These are phyloP conservation scores for Oligia latruncula DNA, from an alignment of 2,888 invertebrate species.

Conservation along the genomic window DNA sequence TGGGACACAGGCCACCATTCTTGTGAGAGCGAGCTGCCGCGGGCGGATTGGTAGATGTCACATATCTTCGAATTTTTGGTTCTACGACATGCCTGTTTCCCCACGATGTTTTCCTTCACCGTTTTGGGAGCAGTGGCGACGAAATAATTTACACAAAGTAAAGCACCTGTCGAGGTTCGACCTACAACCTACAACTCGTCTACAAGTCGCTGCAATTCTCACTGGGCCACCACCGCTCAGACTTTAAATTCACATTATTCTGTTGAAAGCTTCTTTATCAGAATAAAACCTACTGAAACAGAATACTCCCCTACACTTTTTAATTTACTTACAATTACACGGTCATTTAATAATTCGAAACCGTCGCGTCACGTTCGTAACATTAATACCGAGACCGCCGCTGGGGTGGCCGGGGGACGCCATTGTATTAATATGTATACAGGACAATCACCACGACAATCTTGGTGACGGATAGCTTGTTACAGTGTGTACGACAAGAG, in stretches of 20 bases:
- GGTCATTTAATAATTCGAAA: conserved; percentile 26
- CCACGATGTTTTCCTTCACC: background rate
- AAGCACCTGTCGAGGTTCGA: background rate
- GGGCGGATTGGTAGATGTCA: background rate
- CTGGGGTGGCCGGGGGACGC: conserved; percentile 3
- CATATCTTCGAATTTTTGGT: background rate
- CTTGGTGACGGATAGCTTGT: conserved; percentile 47
- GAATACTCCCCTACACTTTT: background rate
- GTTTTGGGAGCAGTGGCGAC: background rate
- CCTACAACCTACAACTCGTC: too few relatives aligned
- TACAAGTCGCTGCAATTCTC: background rate
- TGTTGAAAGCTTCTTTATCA: background rate
- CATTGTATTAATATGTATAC: conserved; percentile 40
- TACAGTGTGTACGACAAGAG: background rate
- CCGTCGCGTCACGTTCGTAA: conserved; percentile 39
- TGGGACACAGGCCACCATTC: background rate
- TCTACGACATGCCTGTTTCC: background rate
- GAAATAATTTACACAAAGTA: background rate
- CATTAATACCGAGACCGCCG: conserved; percentile 26
- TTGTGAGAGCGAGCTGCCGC: background rate
- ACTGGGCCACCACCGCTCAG: background rate
- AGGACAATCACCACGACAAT: conserved; percentile 44
- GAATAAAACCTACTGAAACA: background rate
- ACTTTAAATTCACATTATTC: background rate
- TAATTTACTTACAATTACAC: conserved; percentile 23